These are phyloP conservation scores for Xanthia togata DNA, from an alignment of 2,888 invertebrate genomes.

Conservation along the genomic window DNA sequence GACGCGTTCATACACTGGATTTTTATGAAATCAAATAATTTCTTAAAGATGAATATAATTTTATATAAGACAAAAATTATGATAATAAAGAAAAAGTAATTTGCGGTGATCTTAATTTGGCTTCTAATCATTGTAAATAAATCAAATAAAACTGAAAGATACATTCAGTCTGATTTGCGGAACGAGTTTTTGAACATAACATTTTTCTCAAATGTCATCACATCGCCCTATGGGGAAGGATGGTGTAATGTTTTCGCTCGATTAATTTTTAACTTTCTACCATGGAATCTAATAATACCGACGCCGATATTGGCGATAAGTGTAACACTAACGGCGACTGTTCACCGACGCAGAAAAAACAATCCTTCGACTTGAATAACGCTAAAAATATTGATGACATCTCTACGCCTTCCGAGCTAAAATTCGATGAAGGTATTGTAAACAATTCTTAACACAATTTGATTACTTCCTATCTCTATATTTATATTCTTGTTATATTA, in stretches of 20 bases:
- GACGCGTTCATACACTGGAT: conserved; percentile 28
- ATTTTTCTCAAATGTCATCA: conserved; percentile 77
- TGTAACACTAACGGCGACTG: conserved; percentile 83
- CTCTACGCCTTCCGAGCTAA: conserved; percentile 91
- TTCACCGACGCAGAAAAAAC: conserved; percentile 75
- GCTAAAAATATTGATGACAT: conserved; percentile 89
- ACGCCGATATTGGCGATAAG: conserved; percentile 78
- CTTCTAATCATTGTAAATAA: background rate
- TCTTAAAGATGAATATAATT: background rate
- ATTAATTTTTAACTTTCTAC: conserved; percentile 79
- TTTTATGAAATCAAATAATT: background rate
- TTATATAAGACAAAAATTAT: background rate
- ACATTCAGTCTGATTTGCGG: background rate
- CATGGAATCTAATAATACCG: conserved; percentile 84
- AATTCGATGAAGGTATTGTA: conserved; percentile 93
- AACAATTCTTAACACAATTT: conserved; percentile 75
- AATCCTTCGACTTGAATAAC: conserved; percentile 80
- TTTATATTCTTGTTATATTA: conserved; percentile 39
- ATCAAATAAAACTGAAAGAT: background rate
- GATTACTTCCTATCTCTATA: conserved; percentile 66
- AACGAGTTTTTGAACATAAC: conserved; percentile 63
- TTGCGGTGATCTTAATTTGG: background rate
- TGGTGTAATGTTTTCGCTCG: conserved; percentile 87
- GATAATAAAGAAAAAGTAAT: background rate
- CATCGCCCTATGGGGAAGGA: conserved; percentile 70